phyloP scores from a whole-genome alignment of 2,113 vertebrate species.

The Pelmatolapia mariae region DNA sequence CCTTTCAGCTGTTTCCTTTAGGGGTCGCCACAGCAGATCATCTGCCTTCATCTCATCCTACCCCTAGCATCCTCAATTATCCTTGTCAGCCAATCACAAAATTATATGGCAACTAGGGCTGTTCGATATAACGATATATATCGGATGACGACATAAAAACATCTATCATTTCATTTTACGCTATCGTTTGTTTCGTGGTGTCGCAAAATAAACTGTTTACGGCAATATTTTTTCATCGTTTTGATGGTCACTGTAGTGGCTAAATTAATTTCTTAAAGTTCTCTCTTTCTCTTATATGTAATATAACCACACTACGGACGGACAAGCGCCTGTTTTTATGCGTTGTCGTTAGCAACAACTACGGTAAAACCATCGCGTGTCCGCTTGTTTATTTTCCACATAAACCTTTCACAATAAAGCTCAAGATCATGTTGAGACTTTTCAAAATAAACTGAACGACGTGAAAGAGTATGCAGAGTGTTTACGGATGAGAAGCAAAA shows the following conservation, averaged over 20 bases:
- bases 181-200: too few relatives aligned
- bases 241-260: too few relatives aligned
- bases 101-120: neutral
- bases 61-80: neutral
- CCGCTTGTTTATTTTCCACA: neutral
- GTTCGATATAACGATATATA: too few relatives aligned
- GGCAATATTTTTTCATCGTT: too few relatives aligned
- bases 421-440: neutral
- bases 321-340: too few relatives aligned
- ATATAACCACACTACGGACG: too few relatives aligned
- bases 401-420: neutral
- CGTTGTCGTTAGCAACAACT: too few relatives aligned
- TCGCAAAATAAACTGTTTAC: too few relatives aligned
- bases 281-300: too few relatives aligned
- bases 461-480: fast-evolving
- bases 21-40: neutral
- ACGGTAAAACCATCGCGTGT: fast-evolving
- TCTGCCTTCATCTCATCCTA: neutral
- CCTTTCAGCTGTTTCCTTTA: neutral
- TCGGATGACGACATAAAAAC: too few relatives aligned
- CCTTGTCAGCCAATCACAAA: neutral
- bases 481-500: neutral
- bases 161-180: too few relatives aligned
- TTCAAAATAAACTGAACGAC: fast-evolving
- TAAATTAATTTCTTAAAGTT: too few relatives aligned